phyloP scores from a whole-genome alignment of 2,888 invertebrate species.

The Nomada flava region DNA sequence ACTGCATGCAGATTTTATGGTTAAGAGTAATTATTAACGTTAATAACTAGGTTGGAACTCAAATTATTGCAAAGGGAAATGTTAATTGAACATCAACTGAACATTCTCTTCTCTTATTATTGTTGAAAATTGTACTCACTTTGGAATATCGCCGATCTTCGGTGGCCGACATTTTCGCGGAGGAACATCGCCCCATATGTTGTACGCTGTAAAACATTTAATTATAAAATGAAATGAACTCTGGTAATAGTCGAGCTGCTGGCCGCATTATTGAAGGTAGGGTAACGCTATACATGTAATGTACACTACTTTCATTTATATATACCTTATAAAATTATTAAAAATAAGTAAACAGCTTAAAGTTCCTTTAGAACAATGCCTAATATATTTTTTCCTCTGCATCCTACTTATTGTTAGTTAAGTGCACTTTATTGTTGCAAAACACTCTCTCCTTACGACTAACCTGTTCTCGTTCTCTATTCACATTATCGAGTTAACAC shows the following conservation, averaged over 20 bases:
- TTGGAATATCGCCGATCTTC: slow-evolving; percentile 80
- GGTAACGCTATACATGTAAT: neutral
- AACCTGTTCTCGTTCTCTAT: neutral
- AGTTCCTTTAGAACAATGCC: no score
- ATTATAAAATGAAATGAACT: slow-evolving; percentile 2
- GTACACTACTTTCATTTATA: no score
- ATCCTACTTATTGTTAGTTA: neutral
- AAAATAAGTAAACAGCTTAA: no score
- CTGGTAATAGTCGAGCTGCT: neutral
- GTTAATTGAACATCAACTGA: no score
- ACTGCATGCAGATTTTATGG: neutral
- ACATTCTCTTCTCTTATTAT: no score
- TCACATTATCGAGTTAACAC: slow-evolving; percentile 31
- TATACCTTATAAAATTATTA: neutral
- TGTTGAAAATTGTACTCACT: slow-evolving; percentile 67
- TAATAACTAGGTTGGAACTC: no score
- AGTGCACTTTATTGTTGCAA: neutral
- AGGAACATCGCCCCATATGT: slow-evolving; percentile 75
- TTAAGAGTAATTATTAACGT: no score
- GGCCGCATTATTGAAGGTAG: neutral
- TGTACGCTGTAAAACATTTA: slow-evolving; percentile 75
- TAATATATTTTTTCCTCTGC: no score
- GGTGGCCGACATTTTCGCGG: slow-evolving; percentile 78
- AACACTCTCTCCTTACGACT: neutral
- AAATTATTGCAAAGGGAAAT: no score